phyloP scores from a whole-genome alignment of 2,797 vertebrate species.

The Discoglossus pictus region DNA sequence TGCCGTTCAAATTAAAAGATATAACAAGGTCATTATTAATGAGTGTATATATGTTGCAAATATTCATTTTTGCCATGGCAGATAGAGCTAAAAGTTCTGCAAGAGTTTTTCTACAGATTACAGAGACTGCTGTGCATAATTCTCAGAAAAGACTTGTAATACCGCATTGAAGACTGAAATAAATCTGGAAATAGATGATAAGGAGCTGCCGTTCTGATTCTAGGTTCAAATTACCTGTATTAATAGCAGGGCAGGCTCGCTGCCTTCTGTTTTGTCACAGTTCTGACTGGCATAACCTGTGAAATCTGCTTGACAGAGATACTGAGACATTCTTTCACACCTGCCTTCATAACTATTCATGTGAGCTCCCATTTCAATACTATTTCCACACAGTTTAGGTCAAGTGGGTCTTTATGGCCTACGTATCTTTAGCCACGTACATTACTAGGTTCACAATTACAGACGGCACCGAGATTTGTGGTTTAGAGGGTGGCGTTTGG shows the following conservation, averaged over 20 bases:
- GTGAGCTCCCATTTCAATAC: background rate
- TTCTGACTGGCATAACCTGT: conserved; percentile 38
- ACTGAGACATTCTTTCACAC: conserved; percentile 16
- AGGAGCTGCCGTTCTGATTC: conserved; percentile 40
- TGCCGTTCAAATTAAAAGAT: conserved; percentile 44
- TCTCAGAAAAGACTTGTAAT: conserved; percentile 44
- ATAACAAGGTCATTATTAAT: conserved; percentile 9
- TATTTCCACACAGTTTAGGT: background rate
- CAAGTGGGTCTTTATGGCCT: background rate
- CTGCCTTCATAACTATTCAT: conserved; percentile 36
- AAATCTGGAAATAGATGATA: conserved; percentile 50
- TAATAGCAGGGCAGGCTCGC: conserved; percentile 31
- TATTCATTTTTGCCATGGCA: conserved; percentile 12
- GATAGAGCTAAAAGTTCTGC: conserved; percentile 21
- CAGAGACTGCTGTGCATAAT: conserved; percentile 36
- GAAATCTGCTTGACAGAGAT: conserved; percentile 45
- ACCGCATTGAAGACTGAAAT: conserved; percentile 56
- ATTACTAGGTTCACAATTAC: background rate
- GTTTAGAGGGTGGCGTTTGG: too few relatives aligned
- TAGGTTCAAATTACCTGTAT: conserved; percentile 47
- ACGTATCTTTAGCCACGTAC: background rate
- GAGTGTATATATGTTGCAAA: conserved; percentile 9
- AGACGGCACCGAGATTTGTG: background rate
- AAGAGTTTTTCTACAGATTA: conserved; percentile 46
- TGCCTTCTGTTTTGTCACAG: conserved; percentile 41